Conservation (phyloP, 1,140 invertebrate genomes). For the Zaprionus davidi region DNA sequence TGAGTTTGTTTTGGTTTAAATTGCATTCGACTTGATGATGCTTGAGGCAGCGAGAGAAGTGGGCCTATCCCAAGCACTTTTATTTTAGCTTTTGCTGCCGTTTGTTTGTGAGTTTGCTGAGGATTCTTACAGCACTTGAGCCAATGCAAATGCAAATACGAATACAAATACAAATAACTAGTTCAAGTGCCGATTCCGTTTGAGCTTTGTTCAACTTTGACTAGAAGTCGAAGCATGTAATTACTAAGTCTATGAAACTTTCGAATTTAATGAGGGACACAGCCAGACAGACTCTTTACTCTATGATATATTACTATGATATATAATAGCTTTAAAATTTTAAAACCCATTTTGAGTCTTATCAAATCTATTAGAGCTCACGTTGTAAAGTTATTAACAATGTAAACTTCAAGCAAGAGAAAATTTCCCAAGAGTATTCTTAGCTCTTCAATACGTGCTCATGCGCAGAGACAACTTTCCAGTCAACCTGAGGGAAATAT, state of each 20-base stretch:
- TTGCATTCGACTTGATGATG: slow-evolving; percentile 70
- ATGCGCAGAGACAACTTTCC: slow-evolving; percentile 54
- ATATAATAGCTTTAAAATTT: not conserved
- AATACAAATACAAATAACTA: slow-evolving; percentile 48
- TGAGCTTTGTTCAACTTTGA: slow-evolving; percentile 20
- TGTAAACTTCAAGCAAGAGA: slow-evolving; percentile 32
- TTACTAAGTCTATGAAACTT: not conserved
- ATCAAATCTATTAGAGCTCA: not conserved
- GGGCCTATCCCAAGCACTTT: slow-evolving; percentile 77
- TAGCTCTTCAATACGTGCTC: slow-evolving; percentile 34
- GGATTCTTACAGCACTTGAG: slow-evolving; percentile 51
- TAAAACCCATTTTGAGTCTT: not conserved
- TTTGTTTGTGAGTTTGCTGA: slow-evolving; percentile 28
- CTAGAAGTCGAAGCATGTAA: not conserved
- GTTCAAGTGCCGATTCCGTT: slow-evolving; percentile 35
- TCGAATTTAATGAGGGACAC: no score
- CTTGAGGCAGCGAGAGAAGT: slow-evolving; percentile 59
- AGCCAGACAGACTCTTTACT: not conserved
- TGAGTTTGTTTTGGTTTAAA: slow-evolving; percentile 83
- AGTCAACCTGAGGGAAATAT: slow-evolving; percentile 51
- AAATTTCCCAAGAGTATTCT: slow-evolving; percentile 33
- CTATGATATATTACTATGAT: not conserved
- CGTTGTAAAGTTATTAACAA: slow-evolving; percentile 17
- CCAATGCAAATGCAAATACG: slow-evolving; percentile 47
- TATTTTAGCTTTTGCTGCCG: slow-evolving; percentile 50